Percentiles rank a stretch among this genome's conserved stretches.
Conservation (phyloP, 2,113 vertebrate species). For the Microcebus lehilahytsara region DNA sequence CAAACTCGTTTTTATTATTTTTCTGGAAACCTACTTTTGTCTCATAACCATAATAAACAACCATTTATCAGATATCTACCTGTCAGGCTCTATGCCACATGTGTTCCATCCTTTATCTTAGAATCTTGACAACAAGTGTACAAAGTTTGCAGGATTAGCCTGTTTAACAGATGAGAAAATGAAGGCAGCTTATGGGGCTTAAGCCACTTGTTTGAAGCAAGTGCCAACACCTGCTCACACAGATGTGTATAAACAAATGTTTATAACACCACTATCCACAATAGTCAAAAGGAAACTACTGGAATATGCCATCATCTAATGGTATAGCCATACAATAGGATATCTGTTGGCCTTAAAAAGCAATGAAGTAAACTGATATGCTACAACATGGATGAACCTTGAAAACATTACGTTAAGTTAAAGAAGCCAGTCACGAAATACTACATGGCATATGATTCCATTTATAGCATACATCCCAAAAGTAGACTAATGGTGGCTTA, state of each 20-base stretch:
- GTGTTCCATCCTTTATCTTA: background rate
- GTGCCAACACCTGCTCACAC: background rate
- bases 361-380: background rate
- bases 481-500: background rate
- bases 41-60: background rate
- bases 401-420: background rate
- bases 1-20: background rate
- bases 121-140: background rate
- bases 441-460: background rate
- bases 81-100: rapidly evolving
- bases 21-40: background rate
- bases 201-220: background rate
- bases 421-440: background rate
- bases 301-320: background rate
- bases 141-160: background rate
- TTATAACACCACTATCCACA: background rate
- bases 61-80: background rate
- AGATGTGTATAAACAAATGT: background rate
- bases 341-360: background rate
- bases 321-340: no score
- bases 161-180: background rate
- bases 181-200: background rate
- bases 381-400: background rate
- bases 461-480: background rate
- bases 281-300: background rate